Percentiles rank a stretch among this genome's conserved stretches.
Evolutionary conservation across 2,797 vertebrate species (phyloP).

Genomic region (Chiloscyllium punctatum): DNA sequence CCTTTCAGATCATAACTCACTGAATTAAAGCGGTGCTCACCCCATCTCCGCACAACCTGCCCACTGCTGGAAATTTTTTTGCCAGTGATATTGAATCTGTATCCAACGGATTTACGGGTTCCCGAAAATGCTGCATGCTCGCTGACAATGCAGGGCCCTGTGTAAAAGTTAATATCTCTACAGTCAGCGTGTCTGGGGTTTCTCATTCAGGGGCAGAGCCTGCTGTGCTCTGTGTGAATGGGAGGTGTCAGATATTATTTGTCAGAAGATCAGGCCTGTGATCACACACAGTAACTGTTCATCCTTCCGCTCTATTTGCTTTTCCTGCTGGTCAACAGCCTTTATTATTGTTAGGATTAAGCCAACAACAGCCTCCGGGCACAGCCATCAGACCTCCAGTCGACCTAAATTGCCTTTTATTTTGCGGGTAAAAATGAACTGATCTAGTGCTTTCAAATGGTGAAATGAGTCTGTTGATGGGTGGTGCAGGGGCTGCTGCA

Average conservation of each 20-base stretch:
- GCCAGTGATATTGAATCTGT: neutral
- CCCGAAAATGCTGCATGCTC: neutral
- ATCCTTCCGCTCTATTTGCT: neutral
- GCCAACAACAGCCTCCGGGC: neutral
- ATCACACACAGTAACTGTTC: conserved; percentile 15
- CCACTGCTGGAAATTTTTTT: neutral
- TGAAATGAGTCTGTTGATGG: neutral
- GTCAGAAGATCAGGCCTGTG: neutral
- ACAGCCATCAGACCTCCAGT: neutral
- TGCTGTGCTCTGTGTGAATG: conserved; percentile 21
- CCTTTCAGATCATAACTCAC: neutral
- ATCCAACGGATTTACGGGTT: too few species aligned
- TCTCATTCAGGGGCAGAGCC: neutral
- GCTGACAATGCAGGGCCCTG: neutral
- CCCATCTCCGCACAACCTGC: too few species aligned
- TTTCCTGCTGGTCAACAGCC: neutral
- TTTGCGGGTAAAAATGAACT: neutral
- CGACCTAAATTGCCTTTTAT: neutral
- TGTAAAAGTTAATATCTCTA: neutral
- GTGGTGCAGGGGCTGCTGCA: neutral
- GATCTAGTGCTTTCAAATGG: neutral
- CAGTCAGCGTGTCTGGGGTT: neutral
- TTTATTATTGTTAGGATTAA: conserved; percentile 16
- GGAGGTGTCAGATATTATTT: conserved; percentile 13
- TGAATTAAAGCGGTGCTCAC: neutral